A percentile compares a stretch with the other conserved stretches of the same genome.
Conservation (phyloP, 2,888 invertebrate species). For the Pristionchus maxplancki region DNA sequence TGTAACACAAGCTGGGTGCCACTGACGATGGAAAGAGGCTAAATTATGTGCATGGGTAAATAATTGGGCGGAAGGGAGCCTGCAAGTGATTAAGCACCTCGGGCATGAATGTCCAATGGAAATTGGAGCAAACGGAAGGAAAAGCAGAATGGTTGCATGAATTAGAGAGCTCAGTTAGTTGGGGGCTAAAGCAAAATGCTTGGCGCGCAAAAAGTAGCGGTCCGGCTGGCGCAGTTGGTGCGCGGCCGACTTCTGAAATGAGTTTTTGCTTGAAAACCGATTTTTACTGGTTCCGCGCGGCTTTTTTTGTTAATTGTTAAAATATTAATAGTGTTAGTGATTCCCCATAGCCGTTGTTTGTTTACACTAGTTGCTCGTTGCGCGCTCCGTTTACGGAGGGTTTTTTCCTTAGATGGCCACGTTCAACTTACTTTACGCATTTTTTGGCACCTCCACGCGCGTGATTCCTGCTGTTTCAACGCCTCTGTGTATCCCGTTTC, state of each 20-base stretch:
- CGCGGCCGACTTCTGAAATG: not conserved
- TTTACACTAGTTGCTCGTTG: not conserved
- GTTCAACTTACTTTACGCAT: not conserved
- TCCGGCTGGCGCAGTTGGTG: not conserved
- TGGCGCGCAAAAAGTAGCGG: not conserved
- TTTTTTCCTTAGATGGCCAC: not conserved
- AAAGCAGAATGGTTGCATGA: not conserved
- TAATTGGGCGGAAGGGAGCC: not conserved
- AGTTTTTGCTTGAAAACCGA: not conserved
- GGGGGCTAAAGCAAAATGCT: not conserved
- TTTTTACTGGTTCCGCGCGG: not conserved
- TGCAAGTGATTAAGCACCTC: not conserved
- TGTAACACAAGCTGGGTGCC: not conserved
- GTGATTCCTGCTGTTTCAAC: not conserved
- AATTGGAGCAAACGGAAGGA: not conserved
- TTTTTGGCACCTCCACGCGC: not conserved
- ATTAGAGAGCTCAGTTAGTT: conserved; percentile 15
- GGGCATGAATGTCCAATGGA: not conserved
- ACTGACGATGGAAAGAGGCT: not conserved
- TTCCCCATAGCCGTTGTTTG: not conserved
- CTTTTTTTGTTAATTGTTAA: not conserved
- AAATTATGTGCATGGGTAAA: not conserved
- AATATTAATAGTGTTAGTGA: not conserved
- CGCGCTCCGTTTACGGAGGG: not conserved
- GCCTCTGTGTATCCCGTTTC: not conserved